Percentiles rank a stretch among this genome's conserved stretches.
phyloP scores from a whole-genome alignment of 2,113 vertebrate species.

The Daphoenositta chrysoptera region DNA sequence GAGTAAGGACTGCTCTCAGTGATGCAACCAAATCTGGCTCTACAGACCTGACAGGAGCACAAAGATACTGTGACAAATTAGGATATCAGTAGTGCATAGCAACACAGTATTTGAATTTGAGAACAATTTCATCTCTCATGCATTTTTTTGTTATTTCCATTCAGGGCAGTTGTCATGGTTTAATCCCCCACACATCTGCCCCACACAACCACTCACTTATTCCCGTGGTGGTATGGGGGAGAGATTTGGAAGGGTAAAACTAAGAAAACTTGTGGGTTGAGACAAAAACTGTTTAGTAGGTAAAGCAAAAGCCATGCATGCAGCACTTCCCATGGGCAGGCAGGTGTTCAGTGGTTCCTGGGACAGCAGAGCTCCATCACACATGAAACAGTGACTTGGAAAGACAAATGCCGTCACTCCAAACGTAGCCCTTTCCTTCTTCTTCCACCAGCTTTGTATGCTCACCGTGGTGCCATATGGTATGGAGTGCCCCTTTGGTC shows the following conservation, averaged over 20 bases:
- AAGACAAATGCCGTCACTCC: not conserved
- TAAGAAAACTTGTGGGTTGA: fast-evolving
- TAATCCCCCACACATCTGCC: not conserved
- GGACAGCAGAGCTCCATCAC: not conserved
- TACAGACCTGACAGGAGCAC: not conserved
- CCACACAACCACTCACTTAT: not conserved
- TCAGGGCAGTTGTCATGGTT: fast-evolving
- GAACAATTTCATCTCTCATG: not conserved
- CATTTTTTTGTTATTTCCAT: not conserved
- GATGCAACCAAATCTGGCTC: not conserved
- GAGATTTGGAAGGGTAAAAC: not conserved
- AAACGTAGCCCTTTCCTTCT: fast-evolving
- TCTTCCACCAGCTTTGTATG: not conserved
- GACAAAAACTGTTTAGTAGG: not conserved
- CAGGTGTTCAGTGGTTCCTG: not conserved
- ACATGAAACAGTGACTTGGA: fast-evolving
- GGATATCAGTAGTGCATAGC: not conserved
- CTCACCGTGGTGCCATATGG: fast-evolving
- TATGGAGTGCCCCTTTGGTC: not conserved
- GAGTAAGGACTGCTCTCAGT: not conserved
- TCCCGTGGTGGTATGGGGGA: fast-evolving
- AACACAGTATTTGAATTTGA: not conserved
- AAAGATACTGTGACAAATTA: not conserved
- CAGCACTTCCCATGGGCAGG: not conserved
- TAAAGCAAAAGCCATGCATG: not conserved